phyloP scores from a whole-genome alignment of 2,797 vertebrate species.

The Mico argentatus region DNA sequence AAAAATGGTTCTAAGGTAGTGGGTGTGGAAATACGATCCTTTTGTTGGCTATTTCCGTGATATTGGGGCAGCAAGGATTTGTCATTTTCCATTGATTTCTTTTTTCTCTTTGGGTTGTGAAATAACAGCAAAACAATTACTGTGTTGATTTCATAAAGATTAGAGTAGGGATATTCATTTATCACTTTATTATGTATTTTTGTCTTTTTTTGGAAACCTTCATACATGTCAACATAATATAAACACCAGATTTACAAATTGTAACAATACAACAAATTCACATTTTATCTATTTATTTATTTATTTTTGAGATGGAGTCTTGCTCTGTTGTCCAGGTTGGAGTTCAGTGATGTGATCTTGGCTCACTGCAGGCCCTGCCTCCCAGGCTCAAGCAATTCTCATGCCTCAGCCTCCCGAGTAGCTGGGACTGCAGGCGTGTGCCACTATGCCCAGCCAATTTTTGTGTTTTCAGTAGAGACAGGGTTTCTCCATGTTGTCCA shows the following conservation, averaged over 20 bases:
- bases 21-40: neutral
- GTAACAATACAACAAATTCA: neutral
- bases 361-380: neutral
- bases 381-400: neutral
- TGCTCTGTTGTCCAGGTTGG: neutral
- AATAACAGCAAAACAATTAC: conserved; percentile 1
- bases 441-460: neutral
- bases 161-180: neutral
- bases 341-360: neutral
- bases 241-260: conserved; percentile 15
- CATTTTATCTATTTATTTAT: neutral
- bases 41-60: neutral
- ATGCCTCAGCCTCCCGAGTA: neutral
- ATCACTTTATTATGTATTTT: neutral
- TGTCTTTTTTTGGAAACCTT: neutral
- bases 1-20: conserved; percentile 53
- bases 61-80: neutral
- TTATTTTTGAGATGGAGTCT: neutral
- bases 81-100: neutral
- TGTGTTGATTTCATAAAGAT: conserved; percentile 26
- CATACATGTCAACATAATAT: neutral
- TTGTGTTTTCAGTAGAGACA: neutral
- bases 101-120: neutral
- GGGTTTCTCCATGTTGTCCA: neutral
- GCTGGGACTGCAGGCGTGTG: neutral